A percentile compares a stretch with the other conserved stretches of the same genome.
Conservation (phyloP, 2,797 vertebrate species). For the Cirrhinus molitorella region DNA sequence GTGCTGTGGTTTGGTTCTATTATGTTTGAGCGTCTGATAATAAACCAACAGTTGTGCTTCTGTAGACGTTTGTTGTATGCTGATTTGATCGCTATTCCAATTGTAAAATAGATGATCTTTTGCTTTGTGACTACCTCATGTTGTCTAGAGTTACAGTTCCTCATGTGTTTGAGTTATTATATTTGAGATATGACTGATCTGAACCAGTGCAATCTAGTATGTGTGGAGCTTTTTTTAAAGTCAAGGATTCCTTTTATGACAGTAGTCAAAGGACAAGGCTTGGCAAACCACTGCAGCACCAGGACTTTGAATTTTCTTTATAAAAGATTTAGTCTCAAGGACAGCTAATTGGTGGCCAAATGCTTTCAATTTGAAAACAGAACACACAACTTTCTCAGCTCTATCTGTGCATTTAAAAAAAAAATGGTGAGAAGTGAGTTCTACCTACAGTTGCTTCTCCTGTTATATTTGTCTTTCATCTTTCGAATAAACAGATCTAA, state of each 20-base stretch:
- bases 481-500: no score
- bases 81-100: neutral
- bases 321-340: slow-evolving; percentile 60
- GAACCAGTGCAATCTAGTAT: neutral
- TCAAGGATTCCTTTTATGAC: slow-evolving; percentile 30
- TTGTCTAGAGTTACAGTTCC: slow-evolving; percentile 17
- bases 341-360: slow-evolving; percentile 60
- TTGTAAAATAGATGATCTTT: neutral
- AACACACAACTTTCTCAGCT: slow-evolving; percentile 40
- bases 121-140: neutral
- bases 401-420: slow-evolving; percentile 32
- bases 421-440: neutral
- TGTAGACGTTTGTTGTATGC: slow-evolving; percentile 18
- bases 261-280: slow-evolving; percentile 39
- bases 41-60: slow-evolving; percentile 38
- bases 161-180: neutral
- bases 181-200: slow-evolving; percentile 17
- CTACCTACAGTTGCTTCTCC: neutral
- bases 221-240: slow-evolving; percentile 18
- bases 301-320: slow-evolving; percentile 54
- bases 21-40: slow-evolving; percentile 27
- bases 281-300: slow-evolving; percentile 54
- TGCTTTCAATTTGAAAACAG: slow-evolving; percentile 63
- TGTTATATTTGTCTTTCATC: no score
- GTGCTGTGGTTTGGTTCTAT: slow-evolving; percentile 41